phyloP scores from a whole-genome alignment of 2,797 vertebrate genomes.

The Rhynchonycteris naso region DNA sequence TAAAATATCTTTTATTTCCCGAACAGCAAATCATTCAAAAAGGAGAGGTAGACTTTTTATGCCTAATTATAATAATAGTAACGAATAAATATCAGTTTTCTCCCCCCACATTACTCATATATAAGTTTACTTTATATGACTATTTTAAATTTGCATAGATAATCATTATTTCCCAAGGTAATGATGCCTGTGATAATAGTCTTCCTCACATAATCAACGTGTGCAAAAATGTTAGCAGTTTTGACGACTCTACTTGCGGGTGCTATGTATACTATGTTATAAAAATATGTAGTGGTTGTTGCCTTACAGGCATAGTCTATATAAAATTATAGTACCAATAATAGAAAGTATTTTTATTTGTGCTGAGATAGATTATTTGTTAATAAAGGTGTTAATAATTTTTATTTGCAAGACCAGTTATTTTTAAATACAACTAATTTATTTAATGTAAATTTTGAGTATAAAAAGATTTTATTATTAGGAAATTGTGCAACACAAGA shows the following conservation, averaged over 20 bases:
- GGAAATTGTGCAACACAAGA: constrained; percentile 43
- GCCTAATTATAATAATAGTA: too few species aligned
- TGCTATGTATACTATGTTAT: background rate
- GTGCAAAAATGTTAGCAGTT: background rate
- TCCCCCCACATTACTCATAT: too few species aligned
- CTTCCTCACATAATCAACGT: too few species aligned
- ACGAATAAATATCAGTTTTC: too few species aligned
- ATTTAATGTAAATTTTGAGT: constrained; percentile 48
- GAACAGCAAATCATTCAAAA: too few species aligned
- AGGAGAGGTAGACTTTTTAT: too few species aligned
- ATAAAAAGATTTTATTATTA: constrained; percentile 11
- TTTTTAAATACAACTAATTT: constrained; percentile 43
- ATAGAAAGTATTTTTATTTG: constrained; percentile 25
- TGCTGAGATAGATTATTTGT: background rate
- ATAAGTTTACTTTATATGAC: background rate
- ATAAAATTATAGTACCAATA: constrained; percentile 18
- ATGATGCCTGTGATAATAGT: too few species aligned
- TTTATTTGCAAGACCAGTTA: constrained; percentile 14
- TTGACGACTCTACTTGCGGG: background rate
- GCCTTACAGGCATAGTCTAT: background rate
- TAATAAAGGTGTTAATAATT: constrained; percentile 44
- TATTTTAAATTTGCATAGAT: too few species aligned
- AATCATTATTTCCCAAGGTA: too few species aligned
- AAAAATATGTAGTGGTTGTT: constrained; percentile 18
- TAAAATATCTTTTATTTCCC: too few species aligned